A percentile compares a stretch with the other conserved stretches of the same genome.
phyloP scores from a whole-genome alignment of 2,113 vertebrate species.

The Indicator indicator region DNA sequence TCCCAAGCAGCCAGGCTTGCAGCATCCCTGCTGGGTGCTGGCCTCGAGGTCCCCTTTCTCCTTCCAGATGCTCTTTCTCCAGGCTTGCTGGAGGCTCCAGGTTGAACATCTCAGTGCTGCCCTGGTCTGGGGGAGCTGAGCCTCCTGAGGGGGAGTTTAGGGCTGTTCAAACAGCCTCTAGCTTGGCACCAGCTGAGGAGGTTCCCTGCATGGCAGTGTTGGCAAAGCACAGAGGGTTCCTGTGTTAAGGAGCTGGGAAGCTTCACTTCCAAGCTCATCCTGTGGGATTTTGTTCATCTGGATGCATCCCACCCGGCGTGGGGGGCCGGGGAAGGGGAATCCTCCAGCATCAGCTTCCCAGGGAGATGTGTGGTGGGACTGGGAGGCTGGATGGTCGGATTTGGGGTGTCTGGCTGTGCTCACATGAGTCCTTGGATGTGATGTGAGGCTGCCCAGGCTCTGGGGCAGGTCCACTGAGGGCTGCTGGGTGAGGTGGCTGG shows the following conservation, averaged over 20 bases:
- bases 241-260: neutral
- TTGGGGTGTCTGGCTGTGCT: neutral
- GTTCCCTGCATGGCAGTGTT: neutral
- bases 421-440: neutral
- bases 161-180: neutral
- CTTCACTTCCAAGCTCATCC: neutral
- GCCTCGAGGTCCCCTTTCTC: neutral
- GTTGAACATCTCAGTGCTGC: neutral
- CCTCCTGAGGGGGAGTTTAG: neutral
- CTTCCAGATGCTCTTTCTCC: accelerated
- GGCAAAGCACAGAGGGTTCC: neutral
- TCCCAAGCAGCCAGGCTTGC: neutral
- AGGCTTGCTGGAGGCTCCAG: neutral
- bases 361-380: neutral
- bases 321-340: neutral
- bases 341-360: accelerated
- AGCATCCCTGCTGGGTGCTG: neutral
- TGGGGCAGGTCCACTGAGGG: neutral
- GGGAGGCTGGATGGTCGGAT: neutral
- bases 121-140: neutral
- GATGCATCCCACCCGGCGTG: neutral
- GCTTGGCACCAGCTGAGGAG: accelerated
- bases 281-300: neutral
- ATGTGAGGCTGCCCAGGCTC: neutral
- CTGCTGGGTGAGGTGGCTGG: neutral